Conservation (phyloP, 1,140 invertebrate genomes). For the Musca vetustissima region DNA sequence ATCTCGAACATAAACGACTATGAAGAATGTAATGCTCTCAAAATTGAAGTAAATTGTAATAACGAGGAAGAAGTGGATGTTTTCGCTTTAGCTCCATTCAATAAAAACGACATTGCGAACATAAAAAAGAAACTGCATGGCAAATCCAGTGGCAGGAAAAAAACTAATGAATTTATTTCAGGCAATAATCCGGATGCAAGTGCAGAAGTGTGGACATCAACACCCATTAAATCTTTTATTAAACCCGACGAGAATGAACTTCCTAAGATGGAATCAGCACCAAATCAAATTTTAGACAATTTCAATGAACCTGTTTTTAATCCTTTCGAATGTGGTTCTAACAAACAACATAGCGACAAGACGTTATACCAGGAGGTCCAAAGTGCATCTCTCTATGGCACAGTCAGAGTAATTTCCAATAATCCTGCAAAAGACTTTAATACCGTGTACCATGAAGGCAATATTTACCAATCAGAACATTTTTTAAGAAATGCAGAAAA, state of each 20-base stretch:
- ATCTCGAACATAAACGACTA: constrained; percentile 44
- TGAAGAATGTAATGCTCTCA: constrained; percentile 34
- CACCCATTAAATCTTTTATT: constrained; percentile 39
- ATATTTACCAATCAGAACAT: constrained; percentile 22
- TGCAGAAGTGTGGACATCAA: constrained; percentile 49
- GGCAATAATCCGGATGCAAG: background rate
- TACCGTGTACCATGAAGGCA: background rate
- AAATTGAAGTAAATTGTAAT: constrained; percentile 21
- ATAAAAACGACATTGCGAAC: constrained; percentile 57
- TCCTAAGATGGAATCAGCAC: no score
- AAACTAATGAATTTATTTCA: background rate
- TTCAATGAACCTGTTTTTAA: constrained; percentile 55
- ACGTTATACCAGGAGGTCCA: constrained; percentile 27
- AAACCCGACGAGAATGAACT: no score
- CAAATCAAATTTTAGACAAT: constrained; percentile 38
- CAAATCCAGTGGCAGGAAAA: constrained; percentile 16
- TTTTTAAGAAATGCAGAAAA: constrained; percentile 39
- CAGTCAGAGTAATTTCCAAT: constrained; percentile 32
- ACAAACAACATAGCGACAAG: background rate
- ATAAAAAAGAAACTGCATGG: constrained; percentile 41
- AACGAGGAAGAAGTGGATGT: constrained; percentile 62
- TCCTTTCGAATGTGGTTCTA: constrained; percentile 39
- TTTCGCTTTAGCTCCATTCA: constrained; percentile 75
- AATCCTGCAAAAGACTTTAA: no score
- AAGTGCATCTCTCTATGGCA: constrained; percentile 38